Evolutionary conservation across 2,797 vertebrate genomes (phyloP), one percentile per base, ranked within the genome.

Genomic region (Pampus argenteus): DNA sequence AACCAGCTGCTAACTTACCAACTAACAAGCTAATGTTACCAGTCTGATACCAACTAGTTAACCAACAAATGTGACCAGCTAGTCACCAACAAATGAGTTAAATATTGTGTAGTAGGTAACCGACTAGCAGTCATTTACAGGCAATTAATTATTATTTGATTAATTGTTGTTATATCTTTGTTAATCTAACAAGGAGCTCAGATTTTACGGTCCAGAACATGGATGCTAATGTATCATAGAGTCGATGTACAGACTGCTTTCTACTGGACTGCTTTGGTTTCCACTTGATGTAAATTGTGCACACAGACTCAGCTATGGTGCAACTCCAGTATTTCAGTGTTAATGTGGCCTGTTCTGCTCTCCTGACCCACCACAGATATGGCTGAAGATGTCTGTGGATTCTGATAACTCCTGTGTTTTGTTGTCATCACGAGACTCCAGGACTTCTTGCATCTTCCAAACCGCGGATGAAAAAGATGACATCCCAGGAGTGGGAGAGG

Each of bases 381-480:
- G 93, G 93, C 91, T 76, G 83, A 94, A 92, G 88, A 95, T 95
- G 93, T 93, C 93, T 11, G 74, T 90, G 90, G 91, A 91, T 70
- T 85, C 91, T 72, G 92, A 94, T 13, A 91, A 92, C 69, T 72
- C 91, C 67, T 89, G 81, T 57, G 76, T 92, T 74, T 79, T 93
- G 65, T 54, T 94, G 84, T 82, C 91, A 44, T 63, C 89, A 4
- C 85, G 82, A 74, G 92, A 93, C 78, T 90, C 90, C 64, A 89
- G 78, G 44, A 89, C 92, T 0, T 92, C 94, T 68, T 93, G 92
- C 58, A 54, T 92, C 69, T 94, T 93, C 76, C 92, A 91, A 55
- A 76, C 86, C 0, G 89, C 91, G 1, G 93, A 94, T 3, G 93
- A 94, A 78, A 93, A 89, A 51, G 93, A 94, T 89, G 93, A 93